A percentile compares a stretch with the other conserved stretches of the same genome.
phyloP scores from a whole-genome alignment of 2,888 invertebrate genomes.

The Herminia tarsipennalis region DNA sequence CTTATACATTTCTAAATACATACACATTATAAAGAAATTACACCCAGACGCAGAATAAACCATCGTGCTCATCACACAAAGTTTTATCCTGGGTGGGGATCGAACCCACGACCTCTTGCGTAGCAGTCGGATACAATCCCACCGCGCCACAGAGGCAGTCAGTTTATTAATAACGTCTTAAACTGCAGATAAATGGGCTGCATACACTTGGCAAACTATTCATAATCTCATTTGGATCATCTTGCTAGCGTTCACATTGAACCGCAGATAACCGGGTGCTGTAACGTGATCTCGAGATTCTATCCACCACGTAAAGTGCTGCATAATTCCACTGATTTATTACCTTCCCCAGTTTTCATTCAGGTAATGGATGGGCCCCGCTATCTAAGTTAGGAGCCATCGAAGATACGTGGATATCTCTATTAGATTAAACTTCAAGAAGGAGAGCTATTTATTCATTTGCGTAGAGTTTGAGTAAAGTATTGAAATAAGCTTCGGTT shows the following conservation, averaged over 20 bases:
- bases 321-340: slow-evolving; percentile 45
- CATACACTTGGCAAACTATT: slow-evolving; percentile 11
- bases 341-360: slow-evolving; percentile 38
- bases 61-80: too few relatives aligned
- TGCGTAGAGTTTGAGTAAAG: too few relatives aligned
- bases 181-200: slow-evolving; percentile 12
- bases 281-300: slow-evolving; percentile 10
- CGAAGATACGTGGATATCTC: neutral
- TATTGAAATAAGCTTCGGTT: too few relatives aligned
- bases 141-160: too few relatives aligned
- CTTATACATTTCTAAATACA: too few relatives aligned
- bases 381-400: neutral
- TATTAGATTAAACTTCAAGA: too few relatives aligned
- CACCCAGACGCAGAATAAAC: too few relatives aligned
- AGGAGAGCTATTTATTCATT: too few relatives aligned
- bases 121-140: too few relatives aligned
- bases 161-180: slow-evolving; percentile 5
- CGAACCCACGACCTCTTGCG: too few relatives aligned
- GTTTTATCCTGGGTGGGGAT: too few relatives aligned
- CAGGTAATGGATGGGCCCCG: slow-evolving; percentile 25
- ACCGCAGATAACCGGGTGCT: slow-evolving; percentile 10
- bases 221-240: slow-evolving; percentile 12
- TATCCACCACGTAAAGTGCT: slow-evolving; percentile 7
- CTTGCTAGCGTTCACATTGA: slow-evolving; percentile 6
- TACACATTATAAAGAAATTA: too few relatives aligned